A percentile compares a stretch with the other conserved stretches of the same genome.
These are phyloP conservation scores for Ips nitidus DNA, from an alignment of 1,140 invertebrate genomes.

Conservation along the genomic window DNA sequence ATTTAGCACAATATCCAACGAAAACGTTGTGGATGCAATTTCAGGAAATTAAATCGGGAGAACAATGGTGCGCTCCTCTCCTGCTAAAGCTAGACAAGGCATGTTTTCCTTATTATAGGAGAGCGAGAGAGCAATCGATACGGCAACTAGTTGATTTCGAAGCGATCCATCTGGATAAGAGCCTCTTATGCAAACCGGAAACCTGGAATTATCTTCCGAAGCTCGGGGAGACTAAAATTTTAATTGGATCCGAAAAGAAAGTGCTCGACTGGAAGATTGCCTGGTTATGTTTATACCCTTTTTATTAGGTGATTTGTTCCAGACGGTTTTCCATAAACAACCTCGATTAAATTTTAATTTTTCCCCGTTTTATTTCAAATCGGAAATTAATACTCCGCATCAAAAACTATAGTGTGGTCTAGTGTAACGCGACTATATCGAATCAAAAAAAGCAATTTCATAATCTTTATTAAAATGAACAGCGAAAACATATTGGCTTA, in stretches of 20 bases:
- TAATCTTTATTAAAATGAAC: too few relatives aligned
- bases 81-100: constrained; percentile 6
- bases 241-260: constrained; percentile 25
- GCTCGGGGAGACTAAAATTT: constrained; percentile 11
- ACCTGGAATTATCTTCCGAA: constrained; percentile 18
- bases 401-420: too few relatives aligned
- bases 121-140: constrained; percentile 17
- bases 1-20: neutral
- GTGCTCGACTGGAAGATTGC: constrained; percentile 4
- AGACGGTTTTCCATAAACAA: too few relatives aligned
- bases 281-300: too few relatives aligned
- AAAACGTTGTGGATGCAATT: neutral
- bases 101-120: constrained; percentile 16
- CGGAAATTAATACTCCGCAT: too few relatives aligned
- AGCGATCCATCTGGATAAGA: constrained; percentile 24
- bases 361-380: too few relatives aligned
- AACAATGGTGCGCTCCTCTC: neutral
- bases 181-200: constrained; percentile 22
- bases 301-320: too few relatives aligned
- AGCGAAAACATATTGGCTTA: too few relatives aligned
- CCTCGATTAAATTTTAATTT: too few relatives aligned
- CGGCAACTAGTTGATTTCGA: constrained; percentile 23
- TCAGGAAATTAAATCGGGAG: constrained; percentile 15
- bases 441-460: too few relatives aligned
- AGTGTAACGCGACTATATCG: too few relatives aligned